Percentiles rank a stretch among this genome's conserved stretches.
Evolutionary conservation across 2,113 vertebrate genomes (phyloP).

Genomic region (Eulemur macaco): DNA sequence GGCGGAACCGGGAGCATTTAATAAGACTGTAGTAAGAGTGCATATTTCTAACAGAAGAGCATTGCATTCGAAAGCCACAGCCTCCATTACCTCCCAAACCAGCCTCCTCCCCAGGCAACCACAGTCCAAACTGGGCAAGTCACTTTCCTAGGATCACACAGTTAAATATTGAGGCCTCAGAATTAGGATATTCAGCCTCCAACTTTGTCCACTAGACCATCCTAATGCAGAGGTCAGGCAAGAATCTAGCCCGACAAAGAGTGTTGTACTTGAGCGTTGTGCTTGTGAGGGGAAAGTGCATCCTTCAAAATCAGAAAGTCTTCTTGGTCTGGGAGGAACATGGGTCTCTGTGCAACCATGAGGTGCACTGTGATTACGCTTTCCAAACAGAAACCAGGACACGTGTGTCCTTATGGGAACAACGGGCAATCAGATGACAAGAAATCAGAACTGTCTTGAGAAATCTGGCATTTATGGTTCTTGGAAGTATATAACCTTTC

Average conservation of each 20-base stretch:
- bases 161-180: background rate
- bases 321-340: background rate
- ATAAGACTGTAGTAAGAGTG: background rate
- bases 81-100: background rate
- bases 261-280: background rate
- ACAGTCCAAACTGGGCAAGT: background rate
- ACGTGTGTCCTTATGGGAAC: background rate
- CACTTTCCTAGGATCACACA: background rate
- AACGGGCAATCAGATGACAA: background rate
- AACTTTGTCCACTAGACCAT: background rate
- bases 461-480: background rate
- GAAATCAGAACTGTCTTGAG: background rate
- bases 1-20: background rate
- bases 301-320: background rate
- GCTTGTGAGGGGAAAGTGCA: accelerated
- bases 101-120: background rate
- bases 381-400: background rate
- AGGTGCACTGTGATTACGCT: background rate
- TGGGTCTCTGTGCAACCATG: background rate
- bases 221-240: background rate
- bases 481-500: background rate
- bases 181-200: background rate
- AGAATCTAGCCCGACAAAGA: background rate
- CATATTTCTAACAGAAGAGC: background rate
- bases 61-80: background rate